Percentiles rank a stretch among this genome's conserved stretches.
These are phyloP conservation scores for Aleiodes sp. DNA, from an alignment of 1,140 invertebrate species.

Conservation along the genomic window DNA sequence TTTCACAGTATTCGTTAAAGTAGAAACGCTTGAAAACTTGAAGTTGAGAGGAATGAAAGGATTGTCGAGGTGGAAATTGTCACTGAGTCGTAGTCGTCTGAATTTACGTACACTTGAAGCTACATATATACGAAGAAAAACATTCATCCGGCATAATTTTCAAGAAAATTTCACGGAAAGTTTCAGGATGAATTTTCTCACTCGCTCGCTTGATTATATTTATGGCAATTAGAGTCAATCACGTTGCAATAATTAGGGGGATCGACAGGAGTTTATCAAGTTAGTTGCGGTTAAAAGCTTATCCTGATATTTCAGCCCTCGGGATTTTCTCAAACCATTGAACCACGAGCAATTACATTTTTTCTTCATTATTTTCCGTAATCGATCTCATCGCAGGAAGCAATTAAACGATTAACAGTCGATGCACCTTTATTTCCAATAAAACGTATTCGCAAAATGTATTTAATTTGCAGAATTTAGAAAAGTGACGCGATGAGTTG, in stretches of 20 bases:
- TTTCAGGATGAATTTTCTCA: neutral
- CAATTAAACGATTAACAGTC: too few relatives aligned
- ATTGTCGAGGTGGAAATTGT: conserved; percentile 26
- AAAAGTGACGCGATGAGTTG: too few relatives aligned
- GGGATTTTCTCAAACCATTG: neutral
- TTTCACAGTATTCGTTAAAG: conserved; percentile 21
- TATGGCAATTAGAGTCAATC: conserved; percentile 25
- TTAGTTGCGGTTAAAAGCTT: neutral
- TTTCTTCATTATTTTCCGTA: neutral
- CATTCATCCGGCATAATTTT: neutral
- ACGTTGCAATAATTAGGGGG: conserved; percentile 15
- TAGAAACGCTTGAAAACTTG: conserved; percentile 24
- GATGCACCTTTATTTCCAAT: too few relatives aligned
- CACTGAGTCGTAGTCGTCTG: conserved; percentile 22
- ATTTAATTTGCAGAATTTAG: too few relatives aligned
- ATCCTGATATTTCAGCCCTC: neutral
- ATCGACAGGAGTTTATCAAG: conserved; percentile 2
- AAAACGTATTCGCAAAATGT: too few relatives aligned
- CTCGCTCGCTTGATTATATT: neutral
- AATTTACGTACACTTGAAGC: neutral
- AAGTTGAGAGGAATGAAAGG: neutral
- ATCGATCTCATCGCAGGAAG: too few relatives aligned
- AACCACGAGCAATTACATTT: neutral
- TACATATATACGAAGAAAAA: neutral
- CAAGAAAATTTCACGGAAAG: neutral